phyloP scores from a whole-genome alignment of 2,888 invertebrate genomes.

The Linyphia triangularis region DNA sequence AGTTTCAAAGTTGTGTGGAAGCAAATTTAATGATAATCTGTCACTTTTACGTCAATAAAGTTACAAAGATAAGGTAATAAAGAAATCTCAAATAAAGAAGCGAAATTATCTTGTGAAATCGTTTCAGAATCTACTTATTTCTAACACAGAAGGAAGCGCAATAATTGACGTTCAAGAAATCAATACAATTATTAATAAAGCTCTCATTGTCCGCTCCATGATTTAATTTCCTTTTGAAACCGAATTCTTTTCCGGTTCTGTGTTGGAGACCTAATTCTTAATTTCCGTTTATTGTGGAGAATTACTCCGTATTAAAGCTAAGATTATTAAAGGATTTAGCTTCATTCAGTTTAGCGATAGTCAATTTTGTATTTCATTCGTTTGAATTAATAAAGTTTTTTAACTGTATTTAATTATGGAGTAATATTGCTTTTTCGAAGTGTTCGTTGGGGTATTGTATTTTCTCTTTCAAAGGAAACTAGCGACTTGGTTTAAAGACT shows the following conservation, averaged over 20 bases:
- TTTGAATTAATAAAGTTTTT: no score
- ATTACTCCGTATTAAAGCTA: background rate
- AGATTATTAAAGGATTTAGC: background rate
- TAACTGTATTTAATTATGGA: background rate
- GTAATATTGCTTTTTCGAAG: background rate
- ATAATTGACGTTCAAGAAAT: constrained; percentile 6
- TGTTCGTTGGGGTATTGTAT: no score
- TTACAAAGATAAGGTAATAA: background rate
- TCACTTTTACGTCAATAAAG: background rate
- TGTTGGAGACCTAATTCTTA: background rate
- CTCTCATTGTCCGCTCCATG: constrained; percentile 16
- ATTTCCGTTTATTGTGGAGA: background rate
- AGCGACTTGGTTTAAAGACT: no score
- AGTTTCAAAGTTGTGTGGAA: background rate
- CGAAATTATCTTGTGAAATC: background rate
- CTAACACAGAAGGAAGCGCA: background rate
- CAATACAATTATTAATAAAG: constrained; percentile 37
- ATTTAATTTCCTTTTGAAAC: constrained; percentile 24
- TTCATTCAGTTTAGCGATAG: background rate
- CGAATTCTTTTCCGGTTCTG: background rate
- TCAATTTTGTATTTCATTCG: no score
- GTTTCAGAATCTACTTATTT: background rate
- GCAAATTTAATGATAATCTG: background rate
- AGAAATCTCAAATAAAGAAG: background rate
- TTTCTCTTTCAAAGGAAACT: no score